Evolutionary conservation across 2,797 vertebrate species (phyloP), one percentile per base, ranked within the genome.

Genomic region (Heliangelus exortis): DNA sequence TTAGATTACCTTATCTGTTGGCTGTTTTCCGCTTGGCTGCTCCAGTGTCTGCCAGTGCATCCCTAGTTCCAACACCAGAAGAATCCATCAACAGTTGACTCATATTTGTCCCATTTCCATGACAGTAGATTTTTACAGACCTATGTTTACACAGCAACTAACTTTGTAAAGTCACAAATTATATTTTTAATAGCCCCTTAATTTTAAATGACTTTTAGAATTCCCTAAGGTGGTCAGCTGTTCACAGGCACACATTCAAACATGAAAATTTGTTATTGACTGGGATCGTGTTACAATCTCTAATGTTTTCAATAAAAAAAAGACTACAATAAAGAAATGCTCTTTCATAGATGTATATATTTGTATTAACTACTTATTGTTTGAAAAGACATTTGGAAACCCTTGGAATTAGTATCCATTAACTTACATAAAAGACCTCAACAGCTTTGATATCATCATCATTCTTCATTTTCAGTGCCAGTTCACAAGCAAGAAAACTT

Each of bases 151-250:
- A 33, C 33, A 75, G 43, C 11, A 54, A 4, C 1, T 43, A 72
- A 11, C 2, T 71, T 57, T 19, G 3, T 53, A 53, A 57, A 20
- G 1, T 67, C 2, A 17, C 6, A 1, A 1, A 7, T 25, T 50
- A 12, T 48, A 61, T 62, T 82, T 57, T 41, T 0, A 45, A 36
- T 69, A 31, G 0, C 2, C 45, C 8, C 43, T 31, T 16, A 54
- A 29, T 2, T 57, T 45, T 39, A 63, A 18, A 3, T 34, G 45
- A 9, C 15, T 81, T 65, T 65, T 69, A 74, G 23, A 57, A 34
- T 78, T 69, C 16, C 20, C 3, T 14, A 41, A 5, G 12, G 20
- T 29, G 20, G 7, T 3, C 7, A 82, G 7, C 8, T 31, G 13
- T 7, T 65, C 7, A 21, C 11, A 28, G 7, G 31, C 8, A 62